Evolutionary conservation across 1,140 invertebrate species (phyloP).

Genomic region (Drosophila sulfurigaster): DNA sequence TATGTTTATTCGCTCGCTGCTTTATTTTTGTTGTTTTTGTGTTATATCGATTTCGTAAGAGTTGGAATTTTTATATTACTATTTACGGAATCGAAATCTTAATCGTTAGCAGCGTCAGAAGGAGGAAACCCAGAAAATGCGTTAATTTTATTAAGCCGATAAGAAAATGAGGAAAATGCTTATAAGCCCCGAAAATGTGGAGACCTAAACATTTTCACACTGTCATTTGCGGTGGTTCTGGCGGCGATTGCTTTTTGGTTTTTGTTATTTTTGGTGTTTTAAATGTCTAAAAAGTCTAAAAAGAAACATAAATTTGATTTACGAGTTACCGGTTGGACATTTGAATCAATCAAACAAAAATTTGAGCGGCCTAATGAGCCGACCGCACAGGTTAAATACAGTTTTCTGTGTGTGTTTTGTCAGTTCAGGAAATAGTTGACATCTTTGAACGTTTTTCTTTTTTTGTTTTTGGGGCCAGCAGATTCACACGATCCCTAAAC

Average conservation of each 20-base stretch:
- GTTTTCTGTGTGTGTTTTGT: slow-evolving; percentile 2
- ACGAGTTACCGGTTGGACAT: slow-evolving; percentile 51
- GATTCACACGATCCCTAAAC: slow-evolving; percentile 65
- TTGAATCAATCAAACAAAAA: slow-evolving; percentile 69
- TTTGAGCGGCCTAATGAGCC: slow-evolving; percentile 49
- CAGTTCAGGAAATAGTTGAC: slow-evolving; percentile 63
- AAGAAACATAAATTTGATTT: slow-evolving; percentile 77
- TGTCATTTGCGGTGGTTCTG: slow-evolving; percentile 33
- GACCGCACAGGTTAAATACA: slow-evolving; percentile 53
- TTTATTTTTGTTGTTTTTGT: not conserved
- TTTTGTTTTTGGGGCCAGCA: not conserved
- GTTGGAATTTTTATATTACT: slow-evolving; percentile 20
- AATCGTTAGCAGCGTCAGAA: slow-evolving; percentile 4
- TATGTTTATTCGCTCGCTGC: slow-evolving; percentile 31
- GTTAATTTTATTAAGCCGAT: slow-evolving; percentile 43
- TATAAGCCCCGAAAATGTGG: slow-evolving; percentile 11
- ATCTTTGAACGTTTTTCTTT: slow-evolving; percentile 24
- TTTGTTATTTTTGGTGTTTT: slow-evolving; percentile 30
- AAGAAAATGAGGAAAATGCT: slow-evolving; percentile 12
- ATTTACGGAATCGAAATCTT: slow-evolving; percentile 19
- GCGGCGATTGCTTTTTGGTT: slow-evolving; percentile 11
- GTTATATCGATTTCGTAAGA: slow-evolving; percentile 38
- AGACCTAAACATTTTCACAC: slow-evolving; percentile 30
- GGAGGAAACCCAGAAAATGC: slow-evolving; percentile 25
- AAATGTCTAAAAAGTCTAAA: slow-evolving; percentile 33